A percentile compares a stretch with the other conserved stretches of the same genome.
phyloP scores from a whole-genome alignment of 2,797 vertebrate species.

The Chloroceryle inda region DNA sequence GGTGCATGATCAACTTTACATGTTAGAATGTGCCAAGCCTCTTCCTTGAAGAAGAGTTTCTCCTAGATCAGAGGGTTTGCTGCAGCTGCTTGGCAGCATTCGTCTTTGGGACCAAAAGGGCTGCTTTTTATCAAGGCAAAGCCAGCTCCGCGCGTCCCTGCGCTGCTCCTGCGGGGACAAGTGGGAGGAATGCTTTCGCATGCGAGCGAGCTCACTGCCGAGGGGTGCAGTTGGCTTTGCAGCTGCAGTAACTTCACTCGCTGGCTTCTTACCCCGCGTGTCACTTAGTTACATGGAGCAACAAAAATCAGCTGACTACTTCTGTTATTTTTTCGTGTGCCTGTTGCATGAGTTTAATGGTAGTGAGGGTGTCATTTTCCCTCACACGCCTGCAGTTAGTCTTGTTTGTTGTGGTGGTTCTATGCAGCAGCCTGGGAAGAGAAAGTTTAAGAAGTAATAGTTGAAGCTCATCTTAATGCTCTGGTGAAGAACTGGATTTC shows the following conservation, averaged over 20 bases:
- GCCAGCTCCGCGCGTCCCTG: neutral
- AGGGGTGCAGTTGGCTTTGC: neutral
- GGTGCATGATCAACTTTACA: neutral
- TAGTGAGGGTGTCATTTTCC: neutral
- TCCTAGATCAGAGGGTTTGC: neutral
- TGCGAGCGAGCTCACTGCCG: neutral
- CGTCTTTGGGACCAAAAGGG: neutral
- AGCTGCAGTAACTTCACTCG: neutral
- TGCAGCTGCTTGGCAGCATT: neutral
- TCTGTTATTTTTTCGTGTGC: neutral
- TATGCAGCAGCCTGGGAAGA: neutral
- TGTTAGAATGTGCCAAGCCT: neutral
- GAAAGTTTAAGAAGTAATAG: neutral
- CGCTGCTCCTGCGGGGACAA: accelerated
- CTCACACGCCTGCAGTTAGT: accelerated
- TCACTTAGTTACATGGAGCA: neutral
- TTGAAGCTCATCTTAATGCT: neutral
- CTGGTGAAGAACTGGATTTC: neutral
- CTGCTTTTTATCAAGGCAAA: neutral
- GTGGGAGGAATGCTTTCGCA: neutral
- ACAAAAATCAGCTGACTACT: neutral
- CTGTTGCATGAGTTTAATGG: neutral
- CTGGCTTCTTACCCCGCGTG: neutral
- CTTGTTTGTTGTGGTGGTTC: neutral
- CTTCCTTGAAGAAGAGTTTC: neutral